phyloP scores from a whole-genome alignment of 2,888 invertebrate species.

The Agrochola circellaris region DNA sequence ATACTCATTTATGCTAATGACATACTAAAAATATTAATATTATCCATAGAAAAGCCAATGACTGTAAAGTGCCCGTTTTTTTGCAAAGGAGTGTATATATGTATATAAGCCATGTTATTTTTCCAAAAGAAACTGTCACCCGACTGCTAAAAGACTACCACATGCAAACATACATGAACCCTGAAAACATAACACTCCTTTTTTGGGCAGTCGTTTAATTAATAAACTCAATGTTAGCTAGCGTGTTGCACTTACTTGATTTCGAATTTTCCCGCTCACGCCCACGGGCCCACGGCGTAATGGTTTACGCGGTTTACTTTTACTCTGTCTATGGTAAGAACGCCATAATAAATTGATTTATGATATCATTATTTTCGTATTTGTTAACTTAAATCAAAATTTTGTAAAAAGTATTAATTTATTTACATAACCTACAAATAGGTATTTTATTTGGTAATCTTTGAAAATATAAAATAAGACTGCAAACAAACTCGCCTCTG shows the following conservation, averaged over 20 bases:
- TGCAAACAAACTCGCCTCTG: slow-evolving; percentile 9
- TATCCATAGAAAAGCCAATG: too few relatives aligned
- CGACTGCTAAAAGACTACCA: too few relatives aligned
- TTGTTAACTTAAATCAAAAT: too few relatives aligned
- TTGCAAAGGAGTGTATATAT: too few relatives aligned
- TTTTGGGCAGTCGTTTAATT: not conserved
- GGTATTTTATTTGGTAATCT: not conserved
- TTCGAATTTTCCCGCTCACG: slow-evolving; percentile 39
- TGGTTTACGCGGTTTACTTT: slow-evolving; percentile 22
- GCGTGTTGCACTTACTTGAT: not conserved
- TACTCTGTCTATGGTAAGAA: slow-evolving; percentile 27
- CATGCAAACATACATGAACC: not conserved
- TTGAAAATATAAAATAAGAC: not conserved
- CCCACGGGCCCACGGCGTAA: not conserved
- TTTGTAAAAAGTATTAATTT: not conserved
- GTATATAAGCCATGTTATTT: too few relatives aligned
- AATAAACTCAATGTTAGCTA: not conserved
- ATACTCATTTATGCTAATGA: too few relatives aligned
- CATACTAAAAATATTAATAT: too few relatives aligned
- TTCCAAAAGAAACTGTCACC: too few relatives aligned
- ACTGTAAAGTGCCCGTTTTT: too few relatives aligned
- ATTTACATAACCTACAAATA: not conserved
- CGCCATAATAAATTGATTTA: not conserved
- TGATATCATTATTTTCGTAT: not conserved
- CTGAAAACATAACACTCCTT: not conserved